phyloP scores from a whole-genome alignment of 2,113 vertebrate genomes.

The Phalacrocorax carbo region DNA sequence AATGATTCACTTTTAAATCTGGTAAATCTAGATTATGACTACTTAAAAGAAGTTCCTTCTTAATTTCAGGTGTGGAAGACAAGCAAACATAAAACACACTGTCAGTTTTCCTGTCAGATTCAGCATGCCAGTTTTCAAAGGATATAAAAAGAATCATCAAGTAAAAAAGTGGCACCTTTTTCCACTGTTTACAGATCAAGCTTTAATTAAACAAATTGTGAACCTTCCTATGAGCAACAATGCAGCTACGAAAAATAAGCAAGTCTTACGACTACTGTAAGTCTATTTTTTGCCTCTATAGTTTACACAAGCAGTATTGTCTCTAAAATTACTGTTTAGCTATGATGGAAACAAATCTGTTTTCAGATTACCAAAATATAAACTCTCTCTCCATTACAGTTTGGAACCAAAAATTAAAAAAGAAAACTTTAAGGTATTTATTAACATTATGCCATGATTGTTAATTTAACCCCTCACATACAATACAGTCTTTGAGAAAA shows the following conservation, averaged over 20 bases:
- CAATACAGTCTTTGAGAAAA: neutral
- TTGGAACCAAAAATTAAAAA: neutral
- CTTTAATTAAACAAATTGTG: neutral
- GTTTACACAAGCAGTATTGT: constrained; percentile 15
- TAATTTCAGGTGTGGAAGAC: neutral
- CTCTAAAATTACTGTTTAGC: constrained; percentile 4
- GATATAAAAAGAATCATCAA: neutral
- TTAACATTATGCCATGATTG: neutral
- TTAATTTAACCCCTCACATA: neutral
- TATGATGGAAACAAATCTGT: neutral
- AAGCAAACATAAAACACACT: neutral
- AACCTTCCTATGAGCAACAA: neutral
- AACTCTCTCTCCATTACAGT: neutral
- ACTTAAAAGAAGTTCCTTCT: neutral
- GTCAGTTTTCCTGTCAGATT: neutral
- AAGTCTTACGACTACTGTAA: neutral
- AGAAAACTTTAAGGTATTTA: neutral
- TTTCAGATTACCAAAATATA: constrained; percentile 7
- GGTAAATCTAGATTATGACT: neutral
- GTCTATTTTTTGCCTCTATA: constrained; percentile 7
- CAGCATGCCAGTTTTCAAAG: neutral
- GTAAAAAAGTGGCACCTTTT: neutral
- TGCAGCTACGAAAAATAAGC: neutral
- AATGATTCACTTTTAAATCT: constrained; percentile 1
- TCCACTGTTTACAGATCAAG: neutral